Evolutionary conservation across 1,140 invertebrate genomes (phyloP).

Genomic region (Apis cerana): DNA sequence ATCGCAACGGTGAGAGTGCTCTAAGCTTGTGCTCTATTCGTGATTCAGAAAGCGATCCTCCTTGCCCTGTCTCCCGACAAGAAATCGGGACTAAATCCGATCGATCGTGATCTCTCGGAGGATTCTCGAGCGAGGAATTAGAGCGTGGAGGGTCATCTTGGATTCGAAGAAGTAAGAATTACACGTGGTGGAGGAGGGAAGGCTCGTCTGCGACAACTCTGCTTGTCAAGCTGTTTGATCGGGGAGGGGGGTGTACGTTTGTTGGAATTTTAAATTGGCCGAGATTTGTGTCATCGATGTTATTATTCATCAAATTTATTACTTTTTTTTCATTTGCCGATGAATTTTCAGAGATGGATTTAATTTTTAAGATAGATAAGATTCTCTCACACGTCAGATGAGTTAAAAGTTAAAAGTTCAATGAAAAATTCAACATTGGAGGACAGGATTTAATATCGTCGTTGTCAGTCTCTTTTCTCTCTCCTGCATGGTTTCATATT

Average conservation of each 20-base stretch:
- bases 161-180: neutral
- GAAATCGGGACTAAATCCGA: constrained; percentile 35
- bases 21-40: constrained; percentile 16
- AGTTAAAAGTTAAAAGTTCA: neutral
- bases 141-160: neutral
- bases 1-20: neutral
- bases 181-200: neutral
- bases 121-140: neutral
- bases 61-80: neutral
- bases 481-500: too few relatives aligned
- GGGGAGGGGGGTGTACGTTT: neutral
- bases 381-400: neutral
- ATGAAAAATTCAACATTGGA: too few relatives aligned
- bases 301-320: too few relatives aligned
- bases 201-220: neutral
- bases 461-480: too few relatives aligned
- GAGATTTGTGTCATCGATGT: neutral
- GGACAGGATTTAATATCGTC: too few relatives aligned
- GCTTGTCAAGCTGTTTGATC: neutral
- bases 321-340: too few relatives aligned
- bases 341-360: too few relatives aligned
- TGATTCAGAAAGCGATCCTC: constrained; percentile 45
- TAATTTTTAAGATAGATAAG: too few relatives aligned
- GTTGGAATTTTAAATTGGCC: neutral
- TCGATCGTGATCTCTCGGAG: constrained; percentile 21